Evolutionary conservation across 1,140 invertebrate species (phyloP).

Genomic region (Lordiphosa clarofinis): DNA sequence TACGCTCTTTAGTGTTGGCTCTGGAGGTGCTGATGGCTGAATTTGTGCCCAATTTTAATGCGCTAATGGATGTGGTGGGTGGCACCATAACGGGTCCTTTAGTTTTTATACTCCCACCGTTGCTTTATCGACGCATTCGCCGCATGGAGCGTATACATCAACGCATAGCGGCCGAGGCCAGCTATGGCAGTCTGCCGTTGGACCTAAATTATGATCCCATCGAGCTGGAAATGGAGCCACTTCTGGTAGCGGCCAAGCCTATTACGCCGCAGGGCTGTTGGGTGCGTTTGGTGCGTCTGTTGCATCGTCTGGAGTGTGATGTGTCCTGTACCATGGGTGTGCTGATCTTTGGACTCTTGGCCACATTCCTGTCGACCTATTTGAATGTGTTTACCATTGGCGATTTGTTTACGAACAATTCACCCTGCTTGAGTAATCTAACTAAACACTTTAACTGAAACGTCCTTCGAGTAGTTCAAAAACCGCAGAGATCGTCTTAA

Average conservation of each 20-base stretch:
- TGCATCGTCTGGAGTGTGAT: slow-evolving; percentile 59
- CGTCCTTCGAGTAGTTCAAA: slow-evolving; percentile 61
- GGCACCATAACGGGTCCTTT: slow-evolving; percentile 91
- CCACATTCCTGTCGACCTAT: slow-evolving; percentile 73
- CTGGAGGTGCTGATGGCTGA: slow-evolving; percentile 89
- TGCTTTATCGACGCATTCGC: slow-evolving; percentile 87
- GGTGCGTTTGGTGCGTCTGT: slow-evolving; percentile 40
- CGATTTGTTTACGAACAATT: slow-evolving; percentile 65
- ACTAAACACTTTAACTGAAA: slow-evolving; percentile 37
- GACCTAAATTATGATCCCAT: slow-evolving; percentile 71
- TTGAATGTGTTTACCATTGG: slow-evolving; percentile 67
- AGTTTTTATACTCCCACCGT: slow-evolving; percentile 90
- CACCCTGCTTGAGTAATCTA: slow-evolving; percentile 61
- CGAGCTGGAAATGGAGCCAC: slow-evolving; percentile 62
- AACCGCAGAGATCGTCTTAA: slow-evolving; percentile 27
- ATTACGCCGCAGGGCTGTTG: slow-evolving; percentile 40
- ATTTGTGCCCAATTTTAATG: slow-evolving; percentile 91
- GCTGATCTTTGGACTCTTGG: slow-evolving; percentile 66
- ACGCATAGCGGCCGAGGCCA: slow-evolving; percentile 65
- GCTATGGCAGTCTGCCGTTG: slow-evolving; percentile 67
- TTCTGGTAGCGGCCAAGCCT: slow-evolving; percentile 31
- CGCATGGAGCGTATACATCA: slow-evolving; percentile 78
- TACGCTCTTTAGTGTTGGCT: slow-evolving; percentile 86
- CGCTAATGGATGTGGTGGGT: slow-evolving; percentile 92
- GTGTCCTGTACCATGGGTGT: slow-evolving; percentile 68